Percentiles rank a stretch among this genome's conserved stretches.
phyloP scores from a whole-genome alignment of 2,888 invertebrate species.

The Chloroclystis v-ata region DNA sequence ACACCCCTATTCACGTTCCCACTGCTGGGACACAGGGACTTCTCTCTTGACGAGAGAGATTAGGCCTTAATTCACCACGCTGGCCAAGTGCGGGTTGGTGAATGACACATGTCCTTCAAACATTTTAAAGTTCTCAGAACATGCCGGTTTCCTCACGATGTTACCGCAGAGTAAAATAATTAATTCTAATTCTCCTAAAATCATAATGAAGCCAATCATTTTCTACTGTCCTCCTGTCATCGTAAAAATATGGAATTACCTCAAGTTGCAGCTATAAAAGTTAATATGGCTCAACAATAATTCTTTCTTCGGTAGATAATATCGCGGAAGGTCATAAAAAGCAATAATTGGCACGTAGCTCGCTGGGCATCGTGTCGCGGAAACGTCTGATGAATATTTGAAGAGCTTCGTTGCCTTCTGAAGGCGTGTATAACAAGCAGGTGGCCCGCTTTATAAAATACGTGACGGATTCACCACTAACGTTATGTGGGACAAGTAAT shows the following conservation, averaged over 20 bases:
- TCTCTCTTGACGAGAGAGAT: too few relatives aligned
- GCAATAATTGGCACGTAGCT: neutral
- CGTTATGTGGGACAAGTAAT: neutral
- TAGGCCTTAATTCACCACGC: too few relatives aligned
- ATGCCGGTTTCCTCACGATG: too few relatives aligned
- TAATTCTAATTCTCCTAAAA: too few relatives aligned
- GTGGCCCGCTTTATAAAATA: neutral
- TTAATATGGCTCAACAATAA: neutral
- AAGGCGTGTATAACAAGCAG: neutral
- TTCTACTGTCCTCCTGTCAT: neutral
- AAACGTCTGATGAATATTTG: slow-evolving; percentile 10
- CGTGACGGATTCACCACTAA: neutral
- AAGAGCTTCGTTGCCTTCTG: neutral
- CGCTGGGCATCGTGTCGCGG: neutral
- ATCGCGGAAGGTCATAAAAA: neutral
- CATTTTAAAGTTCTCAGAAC: too few relatives aligned
- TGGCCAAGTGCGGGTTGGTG: too few relatives aligned
- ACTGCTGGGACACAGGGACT: too few relatives aligned
- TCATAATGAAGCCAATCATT: neutral
- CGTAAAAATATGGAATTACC: neutral
- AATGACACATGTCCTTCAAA: too few relatives aligned
- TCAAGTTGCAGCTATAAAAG: neutral
- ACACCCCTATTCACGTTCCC: too few relatives aligned
- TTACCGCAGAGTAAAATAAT: too few relatives aligned
- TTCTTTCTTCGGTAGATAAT: neutral